Conservation (phyloP, 2,113 vertebrate species). For the Aepyceros melampus region DNA sequence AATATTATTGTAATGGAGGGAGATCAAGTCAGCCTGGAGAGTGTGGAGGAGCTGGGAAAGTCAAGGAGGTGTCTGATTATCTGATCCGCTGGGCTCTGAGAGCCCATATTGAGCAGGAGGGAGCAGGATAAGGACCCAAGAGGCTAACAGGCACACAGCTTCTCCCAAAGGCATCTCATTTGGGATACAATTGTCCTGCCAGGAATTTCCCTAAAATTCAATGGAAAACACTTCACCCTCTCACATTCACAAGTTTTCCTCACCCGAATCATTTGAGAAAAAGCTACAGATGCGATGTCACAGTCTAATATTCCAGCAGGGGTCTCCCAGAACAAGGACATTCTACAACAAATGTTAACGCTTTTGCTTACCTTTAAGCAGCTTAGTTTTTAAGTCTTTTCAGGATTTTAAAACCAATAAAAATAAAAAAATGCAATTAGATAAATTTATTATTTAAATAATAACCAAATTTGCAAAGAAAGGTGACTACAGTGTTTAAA, state of each 20-base stretch:
- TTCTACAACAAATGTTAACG: rapidly evolving
- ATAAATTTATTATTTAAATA: background rate
- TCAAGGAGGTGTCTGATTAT: background rate
- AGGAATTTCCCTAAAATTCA: background rate
- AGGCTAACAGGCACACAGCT: rapidly evolving
- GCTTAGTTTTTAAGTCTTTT: background rate
- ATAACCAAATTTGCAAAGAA: background rate
- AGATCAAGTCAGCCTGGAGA: no score
- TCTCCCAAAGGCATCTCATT: background rate
- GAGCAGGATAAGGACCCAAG: rapidly evolving
- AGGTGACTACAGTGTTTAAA: background rate
- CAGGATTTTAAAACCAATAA: background rate
- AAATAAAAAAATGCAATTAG: background rate
- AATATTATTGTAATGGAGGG: background rate
- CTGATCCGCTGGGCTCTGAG: background rate
- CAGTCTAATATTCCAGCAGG: background rate
- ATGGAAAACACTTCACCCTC: background rate
- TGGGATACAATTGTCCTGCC: no score
- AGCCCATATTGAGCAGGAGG: background rate
- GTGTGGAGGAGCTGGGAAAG: background rate
- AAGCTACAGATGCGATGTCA: background rate
- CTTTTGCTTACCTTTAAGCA: background rate
- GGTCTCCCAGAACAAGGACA: background rate
- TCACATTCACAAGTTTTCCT: background rate
- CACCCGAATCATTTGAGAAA: background rate